Percentiles rank a stretch among this genome's conserved stretches.
phyloP scores from a whole-genome alignment of 35 echinoderm and acorn worm genomes.

The Anneissia japonica region DNA sequence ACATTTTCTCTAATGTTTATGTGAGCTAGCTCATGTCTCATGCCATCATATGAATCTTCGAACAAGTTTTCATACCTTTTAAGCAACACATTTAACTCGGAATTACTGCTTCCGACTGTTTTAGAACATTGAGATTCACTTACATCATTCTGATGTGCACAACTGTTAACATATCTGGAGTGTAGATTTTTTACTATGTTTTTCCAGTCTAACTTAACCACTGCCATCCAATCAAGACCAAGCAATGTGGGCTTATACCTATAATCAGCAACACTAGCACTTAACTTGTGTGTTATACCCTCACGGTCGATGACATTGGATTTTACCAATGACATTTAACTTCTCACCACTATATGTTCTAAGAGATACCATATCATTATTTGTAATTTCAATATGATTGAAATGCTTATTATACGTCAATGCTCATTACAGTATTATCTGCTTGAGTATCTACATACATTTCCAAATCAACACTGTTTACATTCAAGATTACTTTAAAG shows the following conservation, averaged over 20 bases:
- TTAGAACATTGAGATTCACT: neutral
- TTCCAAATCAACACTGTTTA: neutral
- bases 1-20: slow-evolving; percentile 30
- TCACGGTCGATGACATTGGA: neutral
- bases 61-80: neutral
- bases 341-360: neutral
- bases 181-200: neutral
- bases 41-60: neutral
- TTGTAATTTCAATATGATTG: neutral
- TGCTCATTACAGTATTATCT: neutral
- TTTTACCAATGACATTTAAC: neutral
- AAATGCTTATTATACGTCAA: neutral
- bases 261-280: neutral
- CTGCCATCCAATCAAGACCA: neutral
- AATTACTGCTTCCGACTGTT: neutral
- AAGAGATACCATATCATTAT: neutral
- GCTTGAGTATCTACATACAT: neutral
- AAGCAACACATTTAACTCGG: neutral
- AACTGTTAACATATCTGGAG: neutral
- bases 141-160: no score
- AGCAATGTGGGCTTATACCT: neutral
- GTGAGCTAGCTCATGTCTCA: neutral
- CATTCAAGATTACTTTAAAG: neutral
- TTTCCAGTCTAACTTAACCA: neutral
- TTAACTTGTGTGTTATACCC: neutral